Percentiles rank a stretch among this genome's conserved stretches.
Conservation (phyloP, 2,888 invertebrate genomes). For the Anticlea derivata region DNA sequence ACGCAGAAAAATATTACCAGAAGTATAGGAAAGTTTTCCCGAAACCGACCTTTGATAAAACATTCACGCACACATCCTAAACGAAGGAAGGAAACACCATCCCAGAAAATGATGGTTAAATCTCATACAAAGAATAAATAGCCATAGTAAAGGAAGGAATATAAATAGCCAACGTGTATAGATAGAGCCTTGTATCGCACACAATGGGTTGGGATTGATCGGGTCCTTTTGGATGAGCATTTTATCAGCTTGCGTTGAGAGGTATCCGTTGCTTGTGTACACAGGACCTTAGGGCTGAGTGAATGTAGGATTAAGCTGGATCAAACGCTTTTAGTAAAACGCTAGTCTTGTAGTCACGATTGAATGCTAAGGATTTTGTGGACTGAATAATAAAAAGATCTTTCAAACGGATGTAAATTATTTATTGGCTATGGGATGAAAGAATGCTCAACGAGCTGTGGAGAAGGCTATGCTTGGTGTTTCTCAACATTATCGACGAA, state of each 20-base stretch:
- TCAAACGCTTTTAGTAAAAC: constrained; percentile 40
- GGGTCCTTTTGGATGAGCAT: constrained; percentile 51
- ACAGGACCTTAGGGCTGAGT: constrained; percentile 45
- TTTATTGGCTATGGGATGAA: background rate
- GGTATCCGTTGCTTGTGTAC: constrained; percentile 47
- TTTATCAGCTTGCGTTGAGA: constrained; percentile 57
- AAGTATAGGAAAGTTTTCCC: background rate
- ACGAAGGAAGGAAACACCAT: constrained; percentile 27
- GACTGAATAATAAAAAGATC: background rate
- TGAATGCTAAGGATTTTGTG: constrained; percentile 2
- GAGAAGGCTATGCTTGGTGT: too few species aligned
- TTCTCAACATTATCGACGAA: too few species aligned
- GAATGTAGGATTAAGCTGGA: constrained; percentile 51
- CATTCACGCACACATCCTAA: constrained; percentile 25
- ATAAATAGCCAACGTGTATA: constrained; percentile 24
- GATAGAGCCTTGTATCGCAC: constrained; percentile 49
- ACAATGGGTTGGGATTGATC: constrained; percentile 58
- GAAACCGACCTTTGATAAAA: constrained; percentile 13
- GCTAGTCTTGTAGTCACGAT: constrained; percentile 26
- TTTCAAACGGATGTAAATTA: background rate
- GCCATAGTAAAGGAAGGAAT: constrained; percentile 16
- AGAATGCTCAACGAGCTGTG: too few species aligned
- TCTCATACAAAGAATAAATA: constrained; percentile 32
- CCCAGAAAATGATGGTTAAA: constrained; percentile 31
- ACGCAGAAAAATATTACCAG: background rate